A percentile compares a stretch with the other conserved stretches of the same genome.
These are phyloP conservation scores for Sinonovacula constricta DNA, from an alignment of 1,140 invertebrate genomes.

Conservation along the genomic window DNA sequence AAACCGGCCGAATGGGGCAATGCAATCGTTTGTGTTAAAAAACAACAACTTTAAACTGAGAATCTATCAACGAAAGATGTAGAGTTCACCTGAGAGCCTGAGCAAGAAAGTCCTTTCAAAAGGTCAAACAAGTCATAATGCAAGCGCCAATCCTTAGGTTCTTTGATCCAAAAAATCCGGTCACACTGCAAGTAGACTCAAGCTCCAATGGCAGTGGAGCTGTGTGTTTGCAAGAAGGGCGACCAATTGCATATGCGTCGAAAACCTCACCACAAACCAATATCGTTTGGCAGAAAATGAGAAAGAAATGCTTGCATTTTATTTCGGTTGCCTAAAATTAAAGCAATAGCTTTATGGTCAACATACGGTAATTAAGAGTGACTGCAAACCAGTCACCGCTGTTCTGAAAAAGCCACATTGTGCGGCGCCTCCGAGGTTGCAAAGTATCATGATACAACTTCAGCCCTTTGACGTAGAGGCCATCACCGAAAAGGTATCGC, in stretches of 20 bases:
- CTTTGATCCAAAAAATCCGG: background rate
- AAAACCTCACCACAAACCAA: constrained; percentile 75
- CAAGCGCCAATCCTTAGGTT: background rate
- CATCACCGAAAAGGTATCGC: background rate
- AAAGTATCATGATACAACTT: constrained; percentile 9
- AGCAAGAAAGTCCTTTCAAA: constrained; percentile 29
- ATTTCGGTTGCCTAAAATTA: constrained; percentile 62
- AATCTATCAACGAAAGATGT: constrained; percentile 39
- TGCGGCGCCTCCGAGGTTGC: constrained; percentile 13
- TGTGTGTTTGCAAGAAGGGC: constrained; percentile 76
- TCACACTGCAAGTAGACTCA: constrained; percentile 49
- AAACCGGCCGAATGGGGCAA: constrained; percentile 60
- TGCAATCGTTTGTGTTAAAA: constrained; percentile 51
- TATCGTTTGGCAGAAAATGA: constrained; percentile 79
- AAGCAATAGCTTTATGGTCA: constrained; percentile 6
- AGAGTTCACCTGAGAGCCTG: constrained; percentile 11
- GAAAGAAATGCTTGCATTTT: constrained; percentile 78
- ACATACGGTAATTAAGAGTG: constrained; percentile 4
- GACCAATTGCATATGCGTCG: constrained; percentile 20
- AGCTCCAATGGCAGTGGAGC: constrained; percentile 71
- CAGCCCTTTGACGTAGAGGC: constrained; percentile 17
- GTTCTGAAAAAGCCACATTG: constrained; percentile 24
- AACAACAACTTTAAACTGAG: constrained; percentile 35
- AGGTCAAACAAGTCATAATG: background rate
- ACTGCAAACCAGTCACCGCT: background rate